phyloP scores from a whole-genome alignment of 2,797 vertebrate species.

The Gouania willdenowi region DNA sequence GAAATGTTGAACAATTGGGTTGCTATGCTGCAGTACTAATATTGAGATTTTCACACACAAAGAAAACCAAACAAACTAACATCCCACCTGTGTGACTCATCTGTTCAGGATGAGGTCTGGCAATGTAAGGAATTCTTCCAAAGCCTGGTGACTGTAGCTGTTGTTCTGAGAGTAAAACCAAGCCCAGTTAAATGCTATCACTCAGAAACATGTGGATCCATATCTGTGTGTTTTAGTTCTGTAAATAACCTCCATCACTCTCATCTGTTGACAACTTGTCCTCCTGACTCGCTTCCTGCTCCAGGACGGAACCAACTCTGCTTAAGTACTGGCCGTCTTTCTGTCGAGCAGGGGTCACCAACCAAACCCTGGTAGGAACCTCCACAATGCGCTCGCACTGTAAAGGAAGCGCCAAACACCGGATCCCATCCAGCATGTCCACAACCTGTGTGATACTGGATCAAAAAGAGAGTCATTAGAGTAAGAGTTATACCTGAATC shows the following conservation, averaged over 20 bases:
- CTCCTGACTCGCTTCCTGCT: constrained; percentile 21
- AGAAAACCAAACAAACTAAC: too few relatives aligned
- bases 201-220: not conserved
- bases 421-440: constrained; percentile 83
- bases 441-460: constrained; percentile 87
- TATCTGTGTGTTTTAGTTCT: accelerated
- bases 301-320: constrained; percentile 44
- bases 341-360: constrained; percentile 75
- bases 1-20: too few relatives aligned
- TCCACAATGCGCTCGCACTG: constrained; percentile 84
- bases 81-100: constrained; percentile 82
- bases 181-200: constrained; percentile 42
- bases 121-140: constrained; percentile 77
- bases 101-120: constrained; percentile 81
- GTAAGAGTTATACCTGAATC: too few relatives aligned
- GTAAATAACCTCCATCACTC: constrained; percentile 49
- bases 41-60: too few relatives aligned
- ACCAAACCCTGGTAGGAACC: constrained; percentile 82
- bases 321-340: constrained; percentile 72
- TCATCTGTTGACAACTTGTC: constrained; percentile 17
- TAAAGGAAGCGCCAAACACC: constrained; percentile 70
- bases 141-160: constrained; percentile 34
- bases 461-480: accelerated
- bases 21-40: too few relatives aligned
- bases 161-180: not conserved